Percentiles rank a stretch among this genome's conserved stretches.
Conservation (phyloP, 2,113 vertebrate genomes). For the Brachypteracias leptosomus region DNA sequence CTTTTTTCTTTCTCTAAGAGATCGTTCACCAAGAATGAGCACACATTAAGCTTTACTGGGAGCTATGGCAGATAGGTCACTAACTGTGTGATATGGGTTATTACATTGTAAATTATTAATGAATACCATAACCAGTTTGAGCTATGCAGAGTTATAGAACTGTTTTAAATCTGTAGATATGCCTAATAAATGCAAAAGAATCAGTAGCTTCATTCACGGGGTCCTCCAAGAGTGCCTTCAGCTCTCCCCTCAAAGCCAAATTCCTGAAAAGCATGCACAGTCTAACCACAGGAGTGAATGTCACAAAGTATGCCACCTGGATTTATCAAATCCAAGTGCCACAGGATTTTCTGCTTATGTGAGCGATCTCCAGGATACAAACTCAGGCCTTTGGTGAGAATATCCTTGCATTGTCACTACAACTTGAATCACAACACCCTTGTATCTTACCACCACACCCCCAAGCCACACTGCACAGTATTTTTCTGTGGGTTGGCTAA, state of each 20-base stretch:
- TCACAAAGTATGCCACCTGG: too few relatives aligned
- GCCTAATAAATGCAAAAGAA: neutral
- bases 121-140: neutral
- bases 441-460: rapidly evolving
- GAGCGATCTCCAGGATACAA: neutral
- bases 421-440: neutral
- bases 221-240: neutral
- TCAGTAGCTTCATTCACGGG: neutral
- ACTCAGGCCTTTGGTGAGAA: neutral
- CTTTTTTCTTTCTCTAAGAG: neutral
- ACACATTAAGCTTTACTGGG: neutral
- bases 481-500: neutral
- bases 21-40: neutral
- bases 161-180: neutral
- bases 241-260: neutral
- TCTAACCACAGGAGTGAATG: rapidly evolving
- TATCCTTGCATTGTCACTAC: neutral
- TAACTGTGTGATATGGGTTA: neutral
- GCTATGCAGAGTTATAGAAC: neutral
- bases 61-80: neutral
- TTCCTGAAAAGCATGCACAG: neutral
- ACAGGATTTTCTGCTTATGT: neutral
- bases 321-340: neutral
- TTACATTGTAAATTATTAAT: neutral
- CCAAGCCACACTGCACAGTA: neutral